phyloP scores from a whole-genome alignment of 92 coral and sea anemone species.

The Epizoanthus scotinus region DNA sequence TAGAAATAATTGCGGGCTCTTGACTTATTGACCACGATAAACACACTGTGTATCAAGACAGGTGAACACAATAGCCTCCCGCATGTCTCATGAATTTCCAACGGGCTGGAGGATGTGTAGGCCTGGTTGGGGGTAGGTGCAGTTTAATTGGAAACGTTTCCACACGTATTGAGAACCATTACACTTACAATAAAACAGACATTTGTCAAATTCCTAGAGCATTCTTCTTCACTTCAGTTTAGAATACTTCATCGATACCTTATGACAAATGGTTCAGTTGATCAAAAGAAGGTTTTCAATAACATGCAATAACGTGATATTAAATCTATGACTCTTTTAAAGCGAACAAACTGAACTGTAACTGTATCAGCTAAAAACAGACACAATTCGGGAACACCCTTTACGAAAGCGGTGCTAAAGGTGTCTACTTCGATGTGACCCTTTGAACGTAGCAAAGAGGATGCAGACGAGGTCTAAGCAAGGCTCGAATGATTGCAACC shows the following conservation, averaged over 20 bases:
- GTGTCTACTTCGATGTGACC: not conserved
- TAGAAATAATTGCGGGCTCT: slow-evolving; percentile 51
- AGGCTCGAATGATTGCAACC: not conserved
- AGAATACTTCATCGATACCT: not conserved
- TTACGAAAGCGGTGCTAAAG: not conserved
- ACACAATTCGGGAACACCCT: slow-evolving; percentile 23
- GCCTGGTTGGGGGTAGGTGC: slow-evolving; percentile 71
- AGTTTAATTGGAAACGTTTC: slow-evolving; percentile 46
- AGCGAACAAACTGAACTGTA: too few species aligned
- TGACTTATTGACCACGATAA: slow-evolving; percentile 47
- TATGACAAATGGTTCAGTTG: not conserved
- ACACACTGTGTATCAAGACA: slow-evolving; percentile 55
- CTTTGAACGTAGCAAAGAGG: not conserved
- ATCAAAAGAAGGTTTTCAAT: slow-evolving; percentile 1
- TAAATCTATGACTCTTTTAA: too few species aligned
- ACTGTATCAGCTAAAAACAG: not conserved
- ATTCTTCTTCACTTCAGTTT: not conserved
- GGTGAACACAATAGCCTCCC: slow-evolving; percentile 49
- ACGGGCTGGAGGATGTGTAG: slow-evolving; percentile 49
- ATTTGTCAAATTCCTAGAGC: slow-evolving; percentile 50
- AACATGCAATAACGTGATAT: not conserved
- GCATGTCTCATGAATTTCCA: slow-evolving; percentile 46
- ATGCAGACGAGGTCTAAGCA: too few species aligned
- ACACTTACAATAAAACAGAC: slow-evolving; percentile 31
- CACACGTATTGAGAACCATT: slow-evolving; percentile 42